phyloP scores from a whole-genome alignment of 2,113 vertebrate species.

The Elachura formosa region DNA sequence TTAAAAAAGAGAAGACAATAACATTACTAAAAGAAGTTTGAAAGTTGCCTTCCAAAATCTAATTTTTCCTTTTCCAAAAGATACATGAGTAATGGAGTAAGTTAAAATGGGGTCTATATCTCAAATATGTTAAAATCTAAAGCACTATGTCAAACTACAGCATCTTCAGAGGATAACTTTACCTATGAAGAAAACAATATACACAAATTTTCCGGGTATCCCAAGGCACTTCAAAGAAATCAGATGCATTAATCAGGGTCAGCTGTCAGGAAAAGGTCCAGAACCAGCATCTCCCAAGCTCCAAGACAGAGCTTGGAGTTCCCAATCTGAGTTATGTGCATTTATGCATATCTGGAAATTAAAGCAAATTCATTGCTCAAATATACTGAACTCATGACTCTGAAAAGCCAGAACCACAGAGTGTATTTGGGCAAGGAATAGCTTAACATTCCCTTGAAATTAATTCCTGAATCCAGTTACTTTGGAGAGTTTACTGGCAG shows the following conservation, averaged over 20 bases:
- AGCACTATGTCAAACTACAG: not conserved
- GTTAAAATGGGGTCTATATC: not conserved
- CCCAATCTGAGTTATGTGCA: not conserved
- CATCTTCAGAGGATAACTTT: not conserved
- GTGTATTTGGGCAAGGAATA: not conserved
- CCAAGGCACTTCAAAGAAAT: not conserved
- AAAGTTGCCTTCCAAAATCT: not conserved
- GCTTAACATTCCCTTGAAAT: not conserved
- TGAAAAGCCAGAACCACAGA: not conserved
- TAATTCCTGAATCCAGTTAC: not conserved
- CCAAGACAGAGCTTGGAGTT: not conserved
- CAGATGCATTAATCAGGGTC: not conserved
- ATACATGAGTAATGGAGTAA: not conserved
- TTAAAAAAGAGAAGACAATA: not conserved
- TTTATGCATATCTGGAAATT: not conserved
- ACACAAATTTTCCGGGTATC: not conserved
- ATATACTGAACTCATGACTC: not conserved
- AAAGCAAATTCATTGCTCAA: not conserved
- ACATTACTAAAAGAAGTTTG: not conserved
- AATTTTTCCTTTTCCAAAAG: not conserved
- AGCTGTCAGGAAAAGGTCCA: not conserved
- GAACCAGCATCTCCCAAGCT: not conserved
- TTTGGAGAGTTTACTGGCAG: not conserved
- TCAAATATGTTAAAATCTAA: not conserved
- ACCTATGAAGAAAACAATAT: not conserved